A percentile compares a stretch with the other conserved stretches of the same genome.
Conservation (phyloP, 2,113 vertebrate species). For the Macrotus californicus region DNA sequence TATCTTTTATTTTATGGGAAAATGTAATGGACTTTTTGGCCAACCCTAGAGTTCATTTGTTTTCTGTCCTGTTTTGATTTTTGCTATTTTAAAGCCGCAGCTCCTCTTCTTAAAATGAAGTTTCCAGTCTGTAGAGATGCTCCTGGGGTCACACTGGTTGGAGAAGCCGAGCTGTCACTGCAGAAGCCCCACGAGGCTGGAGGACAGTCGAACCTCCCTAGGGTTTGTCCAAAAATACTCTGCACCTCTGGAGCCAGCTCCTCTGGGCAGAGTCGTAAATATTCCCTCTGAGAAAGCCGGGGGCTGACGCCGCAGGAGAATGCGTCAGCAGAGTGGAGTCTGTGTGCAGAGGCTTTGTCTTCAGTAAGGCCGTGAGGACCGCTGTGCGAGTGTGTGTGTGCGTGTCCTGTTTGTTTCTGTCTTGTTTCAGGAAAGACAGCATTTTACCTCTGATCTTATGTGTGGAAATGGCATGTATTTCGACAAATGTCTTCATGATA, state of each 20-base stretch:
- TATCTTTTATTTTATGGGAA: no score
- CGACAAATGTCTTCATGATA: not conserved
- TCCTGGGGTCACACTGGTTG: not conserved
- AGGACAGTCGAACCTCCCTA: not conserved
- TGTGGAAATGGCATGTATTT: not conserved
- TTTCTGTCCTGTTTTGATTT: not conserved
- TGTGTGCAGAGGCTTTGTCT: not conserved
- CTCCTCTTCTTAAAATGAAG: not conserved
- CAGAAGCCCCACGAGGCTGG: not conserved
- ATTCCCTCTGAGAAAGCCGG: not conserved
- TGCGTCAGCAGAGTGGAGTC: not conserved
- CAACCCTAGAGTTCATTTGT: no score
- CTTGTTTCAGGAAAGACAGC: not conserved
- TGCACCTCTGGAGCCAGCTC: not conserved
- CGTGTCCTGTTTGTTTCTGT: not conserved
- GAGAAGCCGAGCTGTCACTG: not conserved
- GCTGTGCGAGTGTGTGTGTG: not conserved
- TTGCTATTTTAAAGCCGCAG: not conserved
- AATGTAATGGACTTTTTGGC: no score
- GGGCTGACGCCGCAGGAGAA: not conserved
- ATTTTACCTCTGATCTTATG: not conserved
- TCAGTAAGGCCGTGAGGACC: not conserved
- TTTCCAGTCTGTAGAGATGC: not conserved
- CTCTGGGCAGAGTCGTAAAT: not conserved
- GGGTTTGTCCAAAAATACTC: not conserved